Base-by-base conservation (phyloP, 1,140 invertebrate genomes). In the Bombyx mandarina region DNA sequence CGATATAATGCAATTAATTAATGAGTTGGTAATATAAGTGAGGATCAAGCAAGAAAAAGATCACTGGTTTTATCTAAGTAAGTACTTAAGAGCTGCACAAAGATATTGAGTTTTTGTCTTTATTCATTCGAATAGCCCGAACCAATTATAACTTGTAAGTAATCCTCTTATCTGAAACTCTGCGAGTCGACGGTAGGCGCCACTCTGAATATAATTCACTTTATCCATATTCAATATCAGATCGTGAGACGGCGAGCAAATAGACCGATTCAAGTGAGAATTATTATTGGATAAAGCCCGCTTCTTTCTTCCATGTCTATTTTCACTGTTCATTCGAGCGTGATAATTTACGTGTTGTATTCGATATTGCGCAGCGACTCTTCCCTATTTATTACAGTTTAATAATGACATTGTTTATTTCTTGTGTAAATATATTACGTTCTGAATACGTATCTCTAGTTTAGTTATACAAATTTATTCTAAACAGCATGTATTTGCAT, bases 141-240 rank as follows among this genome's bases (percentile, higher is more conserved):
- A 77, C 74, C 82, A 82, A 85, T 85, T 85, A 85, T 81, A 81
- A 81, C 57, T 85, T 85, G 78, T 85, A 81, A 75, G 74, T 83
- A 82, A 85, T 85, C 79, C 79, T 75, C 77, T 85, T 85, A 85
- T 77, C 78, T 72, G 66, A 66, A 71, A 73, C 68, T 70, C 70
- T 67, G 71, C 74, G 74, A 77, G 72, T 75, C 72, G 77, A 64
- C 71, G 74, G 64, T 71, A 60, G 64, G 72, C 67, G 73, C 75
- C 77, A 35, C 72, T 79, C 77, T 65, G 77, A 75, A 76, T 79
- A 78, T 85, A 85, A 85, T 82, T 83, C 78, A 82, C 78, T 82
- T 86, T 83, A 79, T 83, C 80, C 79, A 82, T 83, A 86, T 86
- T 86, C 80, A 81, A 82, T 83, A 86, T 83, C 78, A 82, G 75